Conservation (phyloP, 2,113 vertebrate genomes). For the Pelecanoides urinatrix region DNA sequence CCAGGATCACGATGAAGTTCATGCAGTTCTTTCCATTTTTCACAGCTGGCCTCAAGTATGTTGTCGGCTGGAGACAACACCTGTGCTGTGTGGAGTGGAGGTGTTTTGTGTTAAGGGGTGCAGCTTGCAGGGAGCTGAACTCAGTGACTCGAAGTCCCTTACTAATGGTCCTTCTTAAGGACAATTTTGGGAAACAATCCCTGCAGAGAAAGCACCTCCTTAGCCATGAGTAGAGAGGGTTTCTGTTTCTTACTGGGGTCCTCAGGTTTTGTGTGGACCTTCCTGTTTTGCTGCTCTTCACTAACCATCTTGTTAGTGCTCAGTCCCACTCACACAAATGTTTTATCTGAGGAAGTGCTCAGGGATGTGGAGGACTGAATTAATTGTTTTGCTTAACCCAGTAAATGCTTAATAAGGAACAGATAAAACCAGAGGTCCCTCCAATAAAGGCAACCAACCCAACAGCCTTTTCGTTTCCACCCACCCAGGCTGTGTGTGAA, state of each 20-base stretch:
- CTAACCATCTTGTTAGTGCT: not conserved
- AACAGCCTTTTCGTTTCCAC: not conserved
- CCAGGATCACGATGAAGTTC: not conserved
- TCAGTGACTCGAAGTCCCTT: not conserved
- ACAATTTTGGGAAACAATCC: not conserved
- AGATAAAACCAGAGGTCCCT: not conserved
- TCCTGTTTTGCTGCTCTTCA: not conserved
- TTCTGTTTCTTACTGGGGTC: not conserved
- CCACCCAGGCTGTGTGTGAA: rapidly evolving
- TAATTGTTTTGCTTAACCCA: not conserved
- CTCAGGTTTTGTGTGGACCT: not conserved
- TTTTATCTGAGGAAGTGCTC: not conserved
- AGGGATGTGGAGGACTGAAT: not conserved
- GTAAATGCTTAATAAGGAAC: not conserved
- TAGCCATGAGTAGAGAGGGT: not conserved
- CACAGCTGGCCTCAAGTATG: not conserved
- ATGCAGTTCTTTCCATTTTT: not conserved
- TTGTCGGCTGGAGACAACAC: not conserved
- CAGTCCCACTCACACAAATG: not conserved
- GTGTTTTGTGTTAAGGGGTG: not conserved
- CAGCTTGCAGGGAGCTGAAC: not conserved
- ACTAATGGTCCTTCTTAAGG: not conserved
- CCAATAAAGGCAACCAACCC: not conserved
- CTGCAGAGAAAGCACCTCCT: not conserved
- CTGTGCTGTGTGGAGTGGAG: not conserved